Evolutionary conservation across 2,797 vertebrate species (phyloP).

Genomic region (Sebastes oblongus): DNA sequence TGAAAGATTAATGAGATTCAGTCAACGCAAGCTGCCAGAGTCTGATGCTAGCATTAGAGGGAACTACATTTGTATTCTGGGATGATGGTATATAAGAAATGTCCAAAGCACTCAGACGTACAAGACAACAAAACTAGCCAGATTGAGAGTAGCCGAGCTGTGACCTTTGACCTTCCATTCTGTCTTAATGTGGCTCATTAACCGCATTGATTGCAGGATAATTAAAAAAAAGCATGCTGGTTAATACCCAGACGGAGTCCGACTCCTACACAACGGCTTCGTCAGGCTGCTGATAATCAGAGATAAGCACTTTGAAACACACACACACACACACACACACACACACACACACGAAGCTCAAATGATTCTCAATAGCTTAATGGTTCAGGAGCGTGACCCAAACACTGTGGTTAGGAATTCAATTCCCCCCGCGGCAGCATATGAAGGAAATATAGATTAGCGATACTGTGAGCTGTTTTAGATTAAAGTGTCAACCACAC

Average conservation of each 20-base stretch:
- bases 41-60: not conserved
- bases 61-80: not conserved
- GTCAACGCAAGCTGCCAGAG: not conserved
- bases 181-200: constrained; percentile 43
- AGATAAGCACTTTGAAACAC: constrained; percentile 21
- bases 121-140: not conserved
- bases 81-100: not conserved
- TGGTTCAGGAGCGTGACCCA: not conserved
- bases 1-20: constrained; percentile 23
- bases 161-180: constrained; percentile 28
- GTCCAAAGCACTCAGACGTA: not conserved
- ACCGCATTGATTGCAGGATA: constrained; percentile 33
- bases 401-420: not conserved
- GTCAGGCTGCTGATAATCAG: constrained; percentile 5
- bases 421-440: not conserved
- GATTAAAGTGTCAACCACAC: not conserved
- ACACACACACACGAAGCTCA: not conserved
- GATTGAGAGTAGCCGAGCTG: not conserved
- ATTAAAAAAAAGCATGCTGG: constrained; percentile 49
- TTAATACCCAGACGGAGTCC: constrained; percentile 19
- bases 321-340: not conserved
- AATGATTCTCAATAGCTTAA: constrained; percentile 2
- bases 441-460: not conserved
- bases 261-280: constrained; percentile 9
- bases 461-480: not conserved